Conservation (phyloP, 2,888 invertebrate species). For the Idaea aversata region DNA sequence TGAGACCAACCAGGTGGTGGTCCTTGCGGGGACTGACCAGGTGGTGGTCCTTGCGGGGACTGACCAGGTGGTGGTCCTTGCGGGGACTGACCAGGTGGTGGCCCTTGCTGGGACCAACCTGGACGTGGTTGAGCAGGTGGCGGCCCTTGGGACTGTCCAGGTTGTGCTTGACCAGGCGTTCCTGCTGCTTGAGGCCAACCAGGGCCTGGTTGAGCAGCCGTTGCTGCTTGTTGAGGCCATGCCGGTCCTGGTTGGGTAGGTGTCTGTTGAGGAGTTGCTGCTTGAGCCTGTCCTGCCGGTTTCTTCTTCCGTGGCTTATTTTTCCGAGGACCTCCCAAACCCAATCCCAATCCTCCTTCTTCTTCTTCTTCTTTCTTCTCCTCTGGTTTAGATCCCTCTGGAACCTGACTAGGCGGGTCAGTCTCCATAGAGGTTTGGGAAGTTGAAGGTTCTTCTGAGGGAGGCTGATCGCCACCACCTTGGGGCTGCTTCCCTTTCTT, state of each 20-base stretch:
- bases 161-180: background rate
- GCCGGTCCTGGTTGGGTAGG: background rate
- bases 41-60: background rate
- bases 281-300: constrained; percentile 10
- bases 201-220: constrained; percentile 2
- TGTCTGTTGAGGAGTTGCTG: constrained; percentile 3
- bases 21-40: background rate
- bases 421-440: background rate
- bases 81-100: background rate
- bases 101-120: background rate
- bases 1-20: background rate
- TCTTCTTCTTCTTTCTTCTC: constrained; percentile 13
- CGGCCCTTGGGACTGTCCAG: background rate
- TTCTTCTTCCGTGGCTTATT: constrained; percentile 28
- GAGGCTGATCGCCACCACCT: background rate
- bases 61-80: background rate
- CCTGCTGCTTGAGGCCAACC: background rate
- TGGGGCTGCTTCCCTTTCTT: constrained; percentile 30
- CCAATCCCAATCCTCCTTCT: constrained; percentile 25
- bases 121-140: constrained; percentile 3
- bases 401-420: constrained; percentile 5
- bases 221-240: background rate
- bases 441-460: background rate
- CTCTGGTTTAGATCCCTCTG: constrained; percentile 7
- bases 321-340: constrained; percentile 26